These are phyloP conservation scores for Ariopsis seemanni DNA, from an alignment of 2,113 vertebrate genomes.

Conservation along the genomic window DNA sequence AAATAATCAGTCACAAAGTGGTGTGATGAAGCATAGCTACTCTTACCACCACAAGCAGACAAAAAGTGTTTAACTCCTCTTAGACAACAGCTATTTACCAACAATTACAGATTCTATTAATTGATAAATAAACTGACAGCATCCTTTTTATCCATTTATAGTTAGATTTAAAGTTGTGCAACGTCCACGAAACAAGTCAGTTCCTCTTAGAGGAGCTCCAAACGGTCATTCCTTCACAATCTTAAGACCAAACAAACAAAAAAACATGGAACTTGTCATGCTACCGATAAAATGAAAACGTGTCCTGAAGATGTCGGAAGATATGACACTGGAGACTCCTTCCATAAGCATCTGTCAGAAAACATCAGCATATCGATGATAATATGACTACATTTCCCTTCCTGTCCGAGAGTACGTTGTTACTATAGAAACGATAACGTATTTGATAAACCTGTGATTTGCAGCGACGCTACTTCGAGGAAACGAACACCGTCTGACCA, in stretches of 20 bases:
- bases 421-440: not conserved
- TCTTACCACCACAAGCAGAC: not conserved
- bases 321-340: constrained; percentile 6
- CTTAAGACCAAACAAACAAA: no score
- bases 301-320: not conserved
- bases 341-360: not conserved
- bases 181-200: not conserved
- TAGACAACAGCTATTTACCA: not conserved
- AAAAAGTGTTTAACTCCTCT: not conserved
- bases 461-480: not conserved
- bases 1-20: not conserved
- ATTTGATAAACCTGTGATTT: not conserved
- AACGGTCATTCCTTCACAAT: not conserved
- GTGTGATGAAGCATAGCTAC: not conserved
- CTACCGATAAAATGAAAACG: not conserved
- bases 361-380: not conserved
- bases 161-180: not conserved
- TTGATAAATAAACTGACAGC: not conserved
- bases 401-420: not conserved
- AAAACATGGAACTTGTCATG: not conserved
- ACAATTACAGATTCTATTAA: not conserved
- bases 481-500: not conserved
- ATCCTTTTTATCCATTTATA: not conserved
- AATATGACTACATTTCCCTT: no score
- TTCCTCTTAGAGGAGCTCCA: not conserved